A percentile compares a stretch with the other conserved stretches of the same genome.
Evolutionary conservation across 92 coral and sea anemone species (phyloP).

Genomic region (Phymanthus crucifer): DNA sequence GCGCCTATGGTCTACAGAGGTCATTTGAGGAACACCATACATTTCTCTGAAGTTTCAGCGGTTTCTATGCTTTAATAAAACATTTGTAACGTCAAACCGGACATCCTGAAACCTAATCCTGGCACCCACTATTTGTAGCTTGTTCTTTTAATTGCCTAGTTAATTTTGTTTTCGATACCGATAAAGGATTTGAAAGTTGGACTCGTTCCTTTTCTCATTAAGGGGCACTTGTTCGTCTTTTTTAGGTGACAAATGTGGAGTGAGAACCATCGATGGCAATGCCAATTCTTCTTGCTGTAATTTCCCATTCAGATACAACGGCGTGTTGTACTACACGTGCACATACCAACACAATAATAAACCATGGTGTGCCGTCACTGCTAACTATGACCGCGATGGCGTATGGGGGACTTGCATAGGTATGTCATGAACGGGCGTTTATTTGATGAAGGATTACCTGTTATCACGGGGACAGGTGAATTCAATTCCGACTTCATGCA

Average conservation of each 20-base stretch:
- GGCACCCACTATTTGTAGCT: too few species aligned
- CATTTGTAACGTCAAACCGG: too few species aligned
- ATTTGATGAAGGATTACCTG: not conserved
- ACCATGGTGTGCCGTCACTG: conserved; percentile 92
- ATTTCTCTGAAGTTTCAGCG: too few species aligned
- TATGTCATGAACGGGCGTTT: conserved; percentile 8
- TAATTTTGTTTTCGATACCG: not conserved
- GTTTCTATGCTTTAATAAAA: too few species aligned
- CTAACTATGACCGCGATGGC: conserved; percentile 81
- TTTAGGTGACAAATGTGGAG: conserved; percentile 77
- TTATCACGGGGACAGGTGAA: too few species aligned
- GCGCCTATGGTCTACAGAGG: too few species aligned
- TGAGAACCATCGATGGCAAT: conserved; percentile 75
- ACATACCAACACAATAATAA: conserved; percentile 67
- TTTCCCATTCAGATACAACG: conserved; percentile 86
- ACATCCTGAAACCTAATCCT: too few species aligned
- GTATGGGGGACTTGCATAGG: conserved; percentile 97
- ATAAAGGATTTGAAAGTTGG: too few species aligned
- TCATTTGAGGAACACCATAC: too few species aligned
- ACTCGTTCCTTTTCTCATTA: not conserved
- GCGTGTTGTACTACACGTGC: conserved; percentile 83
- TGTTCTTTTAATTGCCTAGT: too few species aligned
- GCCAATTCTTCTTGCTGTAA: conserved; percentile 74
- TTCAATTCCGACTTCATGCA: too few species aligned
- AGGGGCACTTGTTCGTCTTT: conserved; percentile 3